phyloP scores from a whole-genome alignment of 2,797 vertebrate species.

The Bovichtus diacanthus region DNA sequence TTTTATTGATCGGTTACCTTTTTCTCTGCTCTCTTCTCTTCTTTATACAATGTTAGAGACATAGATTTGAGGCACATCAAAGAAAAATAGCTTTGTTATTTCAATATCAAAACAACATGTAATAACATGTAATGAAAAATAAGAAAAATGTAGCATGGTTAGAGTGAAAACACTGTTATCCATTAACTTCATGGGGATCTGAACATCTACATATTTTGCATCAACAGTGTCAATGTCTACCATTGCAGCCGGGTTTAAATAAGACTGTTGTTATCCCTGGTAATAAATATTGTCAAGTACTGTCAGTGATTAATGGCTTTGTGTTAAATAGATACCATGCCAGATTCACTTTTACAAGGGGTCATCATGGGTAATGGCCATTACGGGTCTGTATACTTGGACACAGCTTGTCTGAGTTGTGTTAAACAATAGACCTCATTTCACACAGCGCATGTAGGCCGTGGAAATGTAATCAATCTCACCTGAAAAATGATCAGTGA shows the following conservation, averaged over 20 bases:
- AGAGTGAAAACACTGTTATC: background rate
- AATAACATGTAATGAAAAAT: background rate
- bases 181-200: background rate
- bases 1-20: background rate
- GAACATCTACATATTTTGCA: background rate
- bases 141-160: background rate
- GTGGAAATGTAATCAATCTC: slow-evolving; percentile 63
- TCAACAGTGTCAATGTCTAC: background rate
- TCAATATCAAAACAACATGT: background rate
- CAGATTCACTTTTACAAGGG: background rate
- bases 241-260: background rate
- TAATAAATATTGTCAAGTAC: background rate
- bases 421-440: slow-evolving; percentile 48
- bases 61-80: background rate
- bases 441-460: slow-evolving; percentile 23
- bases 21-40: background rate
- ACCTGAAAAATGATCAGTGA: slow-evolving; percentile 69
- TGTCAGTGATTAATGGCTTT: background rate
- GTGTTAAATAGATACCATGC: background rate
- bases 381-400: slow-evolving; percentile 4
- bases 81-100: background rate
- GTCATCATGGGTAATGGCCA: background rate
- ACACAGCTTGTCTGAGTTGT: slow-evolving; percentile 14
- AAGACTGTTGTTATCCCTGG: background rate
- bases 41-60: background rate